Base-by-base conservation (phyloP, 2,113 vertebrate species). In the Calyptomena viridis region DNA sequence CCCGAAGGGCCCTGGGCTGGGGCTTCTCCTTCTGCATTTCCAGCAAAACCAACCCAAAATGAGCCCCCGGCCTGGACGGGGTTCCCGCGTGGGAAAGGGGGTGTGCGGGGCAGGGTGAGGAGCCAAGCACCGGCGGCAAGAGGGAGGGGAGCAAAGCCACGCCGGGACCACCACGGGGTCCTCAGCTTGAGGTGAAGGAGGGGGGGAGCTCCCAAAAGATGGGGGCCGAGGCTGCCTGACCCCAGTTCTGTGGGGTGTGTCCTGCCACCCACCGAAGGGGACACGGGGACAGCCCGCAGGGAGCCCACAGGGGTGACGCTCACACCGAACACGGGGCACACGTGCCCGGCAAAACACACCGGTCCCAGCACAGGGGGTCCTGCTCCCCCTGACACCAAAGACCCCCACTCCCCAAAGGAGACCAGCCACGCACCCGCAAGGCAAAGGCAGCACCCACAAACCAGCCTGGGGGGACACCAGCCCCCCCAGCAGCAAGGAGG, bases 1-100 rank as follows among this genome's bases (percentile, higher is more conserved):
- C 94, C 68, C 14, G 18, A 89, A 96, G 96, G 89, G 93, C 91
- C 27, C 53, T n/a, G 33, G 9, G 11, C 80, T 69, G 64, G 50
- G 44, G 72, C 60, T 88, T 93, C 93, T 92, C 83, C 58, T 93
- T 24, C 31, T 5, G 49, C 35, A 69, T 81, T 92, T 47, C 87
- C 81, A 35, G 52, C 27, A 24, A 96, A 92, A 87, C 30, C 82
- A 63, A 85, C 60, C 83, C 83, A 74, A 71, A 92, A 84, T 0
- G 30, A 84, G 89, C 82, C 60, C 40, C 50, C 31, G 11, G 27
- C 27, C 60, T 11, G 56, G 24, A 27, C 5, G 1, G 40, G n/a
- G n/a, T 78, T 46, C 69, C 69, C 3, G 21, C 1, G 11, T 14
- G 62, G 74, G 37, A 44, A 81, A 85, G 21, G 52, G 88, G 55